A percentile compares a stretch with the other conserved stretches of the same genome.
phyloP scores from a whole-genome alignment of 2,888 invertebrate species.

The Cosmia trapezina region DNA sequence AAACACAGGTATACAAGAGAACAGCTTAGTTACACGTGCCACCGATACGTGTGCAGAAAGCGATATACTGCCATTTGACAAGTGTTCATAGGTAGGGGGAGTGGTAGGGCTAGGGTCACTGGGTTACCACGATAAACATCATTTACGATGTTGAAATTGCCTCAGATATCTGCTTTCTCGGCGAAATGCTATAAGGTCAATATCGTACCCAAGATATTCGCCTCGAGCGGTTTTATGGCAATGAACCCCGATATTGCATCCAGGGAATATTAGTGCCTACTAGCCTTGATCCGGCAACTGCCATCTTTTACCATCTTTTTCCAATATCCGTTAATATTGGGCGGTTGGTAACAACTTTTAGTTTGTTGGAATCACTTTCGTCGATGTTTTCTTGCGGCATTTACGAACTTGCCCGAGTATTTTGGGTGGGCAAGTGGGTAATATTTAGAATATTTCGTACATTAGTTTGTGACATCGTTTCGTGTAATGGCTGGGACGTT shows the following conservation, averaged over 20 bases:
- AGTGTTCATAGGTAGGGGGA: constrained; percentile 62
- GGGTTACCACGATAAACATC: constrained; percentile 80
- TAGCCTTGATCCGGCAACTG: constrained; percentile 82
- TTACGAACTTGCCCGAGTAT: constrained; percentile 55
- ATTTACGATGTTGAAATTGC: constrained; percentile 81
- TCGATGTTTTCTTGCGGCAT: constrained; percentile 68
- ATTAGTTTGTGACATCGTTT: constrained; percentile 64
- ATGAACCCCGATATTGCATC: constrained; percentile 84
- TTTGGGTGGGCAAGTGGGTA: constrained; percentile 49
- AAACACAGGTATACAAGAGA: constrained; percentile 45
- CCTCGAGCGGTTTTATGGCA: constrained; percentile 84
- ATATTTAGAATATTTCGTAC: constrained; percentile 66
- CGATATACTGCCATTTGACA: constrained; percentile 66
- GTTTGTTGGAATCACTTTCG: constrained; percentile 76
- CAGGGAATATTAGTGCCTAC: constrained; percentile 84
- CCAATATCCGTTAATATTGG: constrained; percentile 86
- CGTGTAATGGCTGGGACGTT: constrained; percentile 54
- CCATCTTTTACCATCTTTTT: constrained; percentile 84
- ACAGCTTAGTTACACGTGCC: constrained; percentile 60
- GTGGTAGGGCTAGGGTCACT: constrained; percentile 69
- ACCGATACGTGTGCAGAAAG: constrained; percentile 60
- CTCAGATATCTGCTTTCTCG: constrained; percentile 79
- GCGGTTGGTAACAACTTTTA: constrained; percentile 76
- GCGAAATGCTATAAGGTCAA: constrained; percentile 82
- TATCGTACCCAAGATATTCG: constrained; percentile 81